Percentiles rank a stretch among this genome's conserved stretches.
phyloP scores from a whole-genome alignment of 92 coral and sea anemone species.

The Zoanthus sociatus region DNA sequence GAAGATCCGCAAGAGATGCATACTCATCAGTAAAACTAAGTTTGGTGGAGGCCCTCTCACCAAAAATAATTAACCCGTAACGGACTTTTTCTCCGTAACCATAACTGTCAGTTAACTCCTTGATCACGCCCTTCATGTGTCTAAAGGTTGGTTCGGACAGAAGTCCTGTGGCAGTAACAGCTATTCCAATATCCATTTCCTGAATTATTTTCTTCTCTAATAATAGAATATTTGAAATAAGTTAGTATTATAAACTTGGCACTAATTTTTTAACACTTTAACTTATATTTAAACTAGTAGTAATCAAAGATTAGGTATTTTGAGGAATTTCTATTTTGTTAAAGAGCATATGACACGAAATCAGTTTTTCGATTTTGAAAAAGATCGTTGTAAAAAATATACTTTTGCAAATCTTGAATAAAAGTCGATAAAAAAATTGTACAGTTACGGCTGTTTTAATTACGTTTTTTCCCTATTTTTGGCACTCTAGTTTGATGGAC shows the following conservation, averaged over 20 bases:
- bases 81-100: conserved; percentile 69
- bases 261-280: not conserved
- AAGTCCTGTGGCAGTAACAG: conserved; percentile 27
- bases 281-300: not conserved
- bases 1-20: not conserved
- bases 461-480: too few relatives aligned
- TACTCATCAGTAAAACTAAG: conserved; percentile 61
- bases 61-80: conserved; percentile 80
- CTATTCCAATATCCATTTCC: conserved; percentile 36
- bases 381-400: too few relatives aligned
- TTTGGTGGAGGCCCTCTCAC: conserved; percentile 58
- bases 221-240: not conserved
- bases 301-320: too few relatives aligned
- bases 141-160: conserved; percentile 65
- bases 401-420: too few relatives aligned
- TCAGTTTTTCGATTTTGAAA: too few relatives aligned
- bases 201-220: conserved; percentile 17
- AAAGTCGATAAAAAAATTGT: too few relatives aligned
- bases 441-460: too few relatives aligned
- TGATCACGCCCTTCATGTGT: conserved; percentile 76
- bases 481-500: too few relatives aligned
- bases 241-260: not conserved
- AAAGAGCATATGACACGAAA: too few relatives aligned
- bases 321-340: too few relatives aligned
- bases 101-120: conserved; percentile 68